Evolutionary conservation across 2,797 vertebrate species (phyloP).

Genomic region (Clarias laeviceps): DNA sequence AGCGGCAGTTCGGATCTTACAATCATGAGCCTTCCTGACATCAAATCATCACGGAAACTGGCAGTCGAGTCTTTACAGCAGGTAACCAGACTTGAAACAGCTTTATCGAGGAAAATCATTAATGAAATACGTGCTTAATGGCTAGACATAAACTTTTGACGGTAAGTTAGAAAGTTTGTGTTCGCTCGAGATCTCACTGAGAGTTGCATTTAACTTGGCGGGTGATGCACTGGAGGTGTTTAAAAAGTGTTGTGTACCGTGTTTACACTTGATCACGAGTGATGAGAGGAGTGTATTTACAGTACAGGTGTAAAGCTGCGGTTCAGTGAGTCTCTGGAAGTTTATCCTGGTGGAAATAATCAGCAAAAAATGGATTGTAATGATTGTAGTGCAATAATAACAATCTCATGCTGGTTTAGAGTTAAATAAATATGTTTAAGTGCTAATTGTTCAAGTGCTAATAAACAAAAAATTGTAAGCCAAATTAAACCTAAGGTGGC

Average conservation of each 20-base stretch:
- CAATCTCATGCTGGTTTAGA: background rate
- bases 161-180: no score
- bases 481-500: no score
- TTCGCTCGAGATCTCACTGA: no score
- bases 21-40: constrained; percentile 75
- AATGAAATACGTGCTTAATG: background rate
- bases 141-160: background rate
- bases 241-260: background rate
- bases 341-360: background rate
- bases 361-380: no score
- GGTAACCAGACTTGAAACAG: constrained; percentile 53
- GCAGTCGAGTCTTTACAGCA: constrained; percentile 37
- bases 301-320: background rate
- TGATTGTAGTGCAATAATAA: background rate
- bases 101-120: background rate
- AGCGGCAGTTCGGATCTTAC: background rate
- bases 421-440: background rate
- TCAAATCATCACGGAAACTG: constrained; percentile 58
- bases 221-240: background rate
- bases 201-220: background rate
- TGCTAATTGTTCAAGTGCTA: no score
- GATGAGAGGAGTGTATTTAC: background rate
- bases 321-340: background rate
- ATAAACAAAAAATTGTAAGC: no score
- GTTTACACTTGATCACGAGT: background rate